Base-by-base conservation (phyloP, 2,113 vertebrate genomes). In the Varanus komodoensis region DNA sequence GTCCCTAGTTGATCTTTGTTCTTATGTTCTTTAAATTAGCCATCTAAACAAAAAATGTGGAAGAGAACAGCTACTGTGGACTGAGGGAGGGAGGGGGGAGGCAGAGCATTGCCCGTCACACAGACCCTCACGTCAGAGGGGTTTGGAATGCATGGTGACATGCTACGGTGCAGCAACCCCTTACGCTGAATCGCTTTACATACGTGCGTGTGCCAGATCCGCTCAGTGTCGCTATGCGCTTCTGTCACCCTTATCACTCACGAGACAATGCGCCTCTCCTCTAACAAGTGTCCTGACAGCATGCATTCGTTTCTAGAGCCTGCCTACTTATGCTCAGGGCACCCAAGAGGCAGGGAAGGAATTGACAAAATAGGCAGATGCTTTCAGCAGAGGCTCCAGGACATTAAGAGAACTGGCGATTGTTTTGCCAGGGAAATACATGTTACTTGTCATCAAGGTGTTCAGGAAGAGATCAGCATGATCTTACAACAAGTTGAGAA, bases 361-460 rank as follows among this genome's bases (percentile, higher is more conserved):
- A 95, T 89, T 94, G 93, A 95, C 91, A 94, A 67, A 93, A 94
- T 93, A 92, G 90, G 90, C 93, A 95, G 95, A 94, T 93, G 94
- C 92, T 96, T 91, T 93, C 93, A 93, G 91, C 87, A 68, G n/a
- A 94, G 92, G 88, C 91, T 89, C 92, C 0, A 0, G 92, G 88
- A 95, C 88, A 92, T 92, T 94, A 93, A 94, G 91, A 94, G 92
- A 61, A 96, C 94, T 90, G 80, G 89, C 94, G 93, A 93, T 96
- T 96, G 93, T 95, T 96, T 96, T 95, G 92, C 93, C 94, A 96
- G 93, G 93, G 90, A 95, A 92, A 95, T 91, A 89, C 92, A 92
- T 95, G 95, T 94, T 71, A 92, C 92, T 96, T 96, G 95, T 96
- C 96, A 96, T 95, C 95, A 95, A 95, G 95, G 95, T 96, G 95